These are phyloP conservation scores for Dissostichus mawsoni DNA, from an alignment of 2,113 vertebrate species.

Conservation along the genomic window DNA sequence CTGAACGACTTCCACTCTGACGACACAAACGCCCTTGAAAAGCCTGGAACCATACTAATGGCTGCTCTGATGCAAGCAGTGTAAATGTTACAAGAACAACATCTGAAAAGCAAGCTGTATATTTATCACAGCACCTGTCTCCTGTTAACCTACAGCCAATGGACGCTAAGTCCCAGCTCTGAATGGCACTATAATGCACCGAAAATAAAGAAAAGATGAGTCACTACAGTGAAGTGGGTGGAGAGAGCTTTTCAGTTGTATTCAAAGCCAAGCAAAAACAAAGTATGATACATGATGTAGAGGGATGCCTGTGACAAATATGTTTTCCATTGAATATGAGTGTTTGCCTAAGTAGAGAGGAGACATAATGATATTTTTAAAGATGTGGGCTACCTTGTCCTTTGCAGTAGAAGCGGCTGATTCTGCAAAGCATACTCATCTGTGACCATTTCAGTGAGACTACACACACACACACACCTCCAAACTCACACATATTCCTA, in stretches of 20 bases:
- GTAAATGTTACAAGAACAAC: neutral
- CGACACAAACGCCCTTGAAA: constrained; percentile 15
- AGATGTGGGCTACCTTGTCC: constrained; percentile 33
- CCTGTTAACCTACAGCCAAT: constrained; percentile 12
- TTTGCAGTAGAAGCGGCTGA: constrained; percentile 36
- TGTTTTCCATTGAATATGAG: constrained; percentile 2
- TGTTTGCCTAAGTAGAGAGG: constrained; percentile 17
- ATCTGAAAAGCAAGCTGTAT: neutral
- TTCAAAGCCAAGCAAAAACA: constrained; percentile 22
- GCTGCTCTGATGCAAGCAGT: constrained; percentile 4
- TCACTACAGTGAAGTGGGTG: constrained; percentile 21
- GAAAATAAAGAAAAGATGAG: constrained; percentile 45
- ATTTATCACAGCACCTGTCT: constrained; percentile 29
- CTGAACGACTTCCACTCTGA: constrained; percentile 4
- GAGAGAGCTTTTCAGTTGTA: constrained; percentile 18
- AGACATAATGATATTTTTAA: constrained; percentile 28
- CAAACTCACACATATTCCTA: constrained; percentile 27
- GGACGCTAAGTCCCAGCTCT: constrained; percentile 14
- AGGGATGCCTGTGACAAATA: constrained; percentile 21
- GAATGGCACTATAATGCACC: constrained; percentile 13
- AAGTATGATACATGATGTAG: constrained; percentile 20
- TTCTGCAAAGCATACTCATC: constrained; percentile 33
- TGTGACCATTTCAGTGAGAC: constrained; percentile 15
- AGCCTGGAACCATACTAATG: neutral
- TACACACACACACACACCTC: constrained; percentile 22